Evolutionary conservation across 2,888 invertebrate genomes (phyloP), one percentile per base, ranked within the genome.

Genomic region (Chrysomela aeneicollis): DNA sequence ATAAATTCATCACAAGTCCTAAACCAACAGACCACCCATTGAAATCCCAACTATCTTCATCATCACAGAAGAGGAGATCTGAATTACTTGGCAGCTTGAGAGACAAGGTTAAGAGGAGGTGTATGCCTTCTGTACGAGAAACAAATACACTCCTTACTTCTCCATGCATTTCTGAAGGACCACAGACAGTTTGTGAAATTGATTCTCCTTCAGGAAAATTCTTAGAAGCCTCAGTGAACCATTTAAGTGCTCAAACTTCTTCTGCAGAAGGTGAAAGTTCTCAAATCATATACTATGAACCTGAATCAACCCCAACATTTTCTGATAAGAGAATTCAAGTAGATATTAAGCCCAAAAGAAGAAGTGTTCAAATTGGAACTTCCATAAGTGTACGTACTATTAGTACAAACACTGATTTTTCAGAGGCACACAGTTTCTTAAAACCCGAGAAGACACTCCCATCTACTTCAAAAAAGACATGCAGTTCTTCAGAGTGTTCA

Each of bases 11-110:
- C 8, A 26, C 10, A 12, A 32, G 52, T 32, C 52, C 52, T 1
- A 52, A 52, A 52, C 52, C 32, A 32, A 17, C 52, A 32, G 17
- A 32, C 30, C 6, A 8, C 6, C 2, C 32, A 9, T 17, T 3
- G 15, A 32, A 30, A 52, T 52, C 52, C 0, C 52, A 52, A 9
- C 15, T 52, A 26, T 32, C 30, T n/a, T 30, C 30, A 30, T 30
- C 52, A 32, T 6, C 52, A 32, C 32, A 32, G 4, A 52, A 52
- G 32, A 52, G 52, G 15, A 52, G 52, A 52, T 52, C 30, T 52
- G 4, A 52, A 15, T 52, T 18, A 1, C 52, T 52, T 32, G 32
- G 15, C 8, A 52, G 8, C 32, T 52, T 32, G 52, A 32, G 52
- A 32, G 52, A 52, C 17, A 18, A 32, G 15, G 30, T 52, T 2